Percentiles rank a stretch among this genome's conserved stretches.
phyloP scores from a whole-genome alignment of 2,888 invertebrate genomes.

The Nemurella pictetii region DNA sequence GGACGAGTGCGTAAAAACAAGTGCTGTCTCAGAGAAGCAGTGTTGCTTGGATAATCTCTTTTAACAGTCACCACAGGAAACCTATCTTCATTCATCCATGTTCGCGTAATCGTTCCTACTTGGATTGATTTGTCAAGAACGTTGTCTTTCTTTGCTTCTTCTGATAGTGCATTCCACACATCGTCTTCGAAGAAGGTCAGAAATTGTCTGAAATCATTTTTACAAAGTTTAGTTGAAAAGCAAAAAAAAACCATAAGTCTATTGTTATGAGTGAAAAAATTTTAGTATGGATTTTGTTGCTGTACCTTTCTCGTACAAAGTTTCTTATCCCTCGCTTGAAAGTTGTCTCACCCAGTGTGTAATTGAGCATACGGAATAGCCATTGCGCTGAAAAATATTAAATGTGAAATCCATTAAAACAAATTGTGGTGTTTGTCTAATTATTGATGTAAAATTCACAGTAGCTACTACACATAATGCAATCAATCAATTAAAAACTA shows the following conservation, averaged over 20 bases:
- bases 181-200: slow-evolving; percentile 78
- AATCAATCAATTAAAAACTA: too few species aligned
- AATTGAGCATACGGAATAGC: slow-evolving; percentile 87
- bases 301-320: slow-evolving; percentile 66
- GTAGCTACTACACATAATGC: too few species aligned
- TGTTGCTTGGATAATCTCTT: slow-evolving; percentile 66
- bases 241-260: too few species aligned
- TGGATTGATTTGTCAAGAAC: slow-evolving; percentile 61
- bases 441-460: too few species aligned
- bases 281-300: background rate
- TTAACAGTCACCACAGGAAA: slow-evolving; percentile 73
- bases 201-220: slow-evolving; percentile 60
- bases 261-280: too few species aligned
- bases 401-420: background rate
- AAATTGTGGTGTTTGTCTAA: background rate
- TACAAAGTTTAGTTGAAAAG: background rate
- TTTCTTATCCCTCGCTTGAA: slow-evolving; percentile 73
- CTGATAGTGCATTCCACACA: slow-evolving; percentile 74
- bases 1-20: slow-evolving; percentile 65
- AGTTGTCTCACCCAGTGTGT: slow-evolving; percentile 74
- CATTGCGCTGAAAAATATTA: slow-evolving; percentile 37
- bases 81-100: slow-evolving; percentile 84
- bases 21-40: slow-evolving; percentile 60
- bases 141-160: slow-evolving; percentile 64
- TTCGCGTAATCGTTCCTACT: slow-evolving; percentile 71